phyloP scores from a whole-genome alignment of 2,797 vertebrate species.

The Carcharodon carcharias region DNA sequence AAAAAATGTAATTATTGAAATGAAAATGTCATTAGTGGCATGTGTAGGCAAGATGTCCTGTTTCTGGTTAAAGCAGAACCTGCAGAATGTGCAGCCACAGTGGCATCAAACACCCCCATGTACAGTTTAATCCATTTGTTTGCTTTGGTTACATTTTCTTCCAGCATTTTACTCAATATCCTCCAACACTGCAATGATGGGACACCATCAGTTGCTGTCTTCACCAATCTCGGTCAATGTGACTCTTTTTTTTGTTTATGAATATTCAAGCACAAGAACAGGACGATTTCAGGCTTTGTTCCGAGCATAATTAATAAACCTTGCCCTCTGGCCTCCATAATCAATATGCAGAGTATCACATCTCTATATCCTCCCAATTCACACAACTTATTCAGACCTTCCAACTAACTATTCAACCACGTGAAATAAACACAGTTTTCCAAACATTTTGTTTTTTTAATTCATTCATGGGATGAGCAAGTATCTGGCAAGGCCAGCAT shows the following conservation, averaged over 20 bases:
- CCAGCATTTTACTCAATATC: neutral
- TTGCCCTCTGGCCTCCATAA: neutral
- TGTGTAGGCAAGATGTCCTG: neutral
- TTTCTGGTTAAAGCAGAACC: neutral
- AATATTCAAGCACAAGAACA: neutral
- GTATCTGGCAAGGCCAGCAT: neutral
- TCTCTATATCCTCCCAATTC: neutral
- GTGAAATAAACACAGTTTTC: neutral
- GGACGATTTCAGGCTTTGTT: neutral
- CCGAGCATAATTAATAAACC: neutral
- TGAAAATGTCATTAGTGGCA: neutral
- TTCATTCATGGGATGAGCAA: neutral
- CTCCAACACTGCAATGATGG: neutral
- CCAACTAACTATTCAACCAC: neutral
- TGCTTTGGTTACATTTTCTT: neutral
- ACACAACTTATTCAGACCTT: neutral
- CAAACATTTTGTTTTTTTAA: neutral
- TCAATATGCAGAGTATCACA: neutral
- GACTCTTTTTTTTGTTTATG: neutral
- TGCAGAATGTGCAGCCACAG: neutral
- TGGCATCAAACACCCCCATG: neutral
- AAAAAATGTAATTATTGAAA: neutral
- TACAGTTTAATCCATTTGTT: neutral
- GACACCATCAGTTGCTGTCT: neutral
- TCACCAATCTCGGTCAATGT: neutral